Conservation (phyloP, 2,888 invertebrate species). For the Ophioninae sp. region DNA sequence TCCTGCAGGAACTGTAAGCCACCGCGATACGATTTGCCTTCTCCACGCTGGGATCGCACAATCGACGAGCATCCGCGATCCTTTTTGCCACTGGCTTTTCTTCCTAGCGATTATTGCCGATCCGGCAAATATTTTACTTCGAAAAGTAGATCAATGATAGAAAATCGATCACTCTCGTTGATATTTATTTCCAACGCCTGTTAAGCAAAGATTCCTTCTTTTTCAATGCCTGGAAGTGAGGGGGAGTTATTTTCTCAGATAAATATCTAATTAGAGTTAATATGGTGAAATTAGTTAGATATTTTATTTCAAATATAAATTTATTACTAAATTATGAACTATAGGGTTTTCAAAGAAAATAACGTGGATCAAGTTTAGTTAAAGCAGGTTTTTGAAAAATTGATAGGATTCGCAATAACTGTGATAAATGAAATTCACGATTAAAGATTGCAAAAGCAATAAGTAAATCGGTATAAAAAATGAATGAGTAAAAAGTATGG, state of each 20-base stretch:
- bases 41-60: background rate
- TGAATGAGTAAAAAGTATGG: background rate
- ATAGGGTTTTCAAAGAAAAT: no score
- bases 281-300: background rate
- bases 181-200: background rate
- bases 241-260: background rate
- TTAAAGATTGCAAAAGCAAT: background rate
- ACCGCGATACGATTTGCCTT: constrained; percentile 29
- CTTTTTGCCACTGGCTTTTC: background rate
- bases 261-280: background rate
- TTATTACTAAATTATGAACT: no score
- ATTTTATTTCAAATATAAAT: background rate
- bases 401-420: no score
- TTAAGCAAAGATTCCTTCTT: background rate
- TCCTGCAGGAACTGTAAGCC: constrained; percentile 38
- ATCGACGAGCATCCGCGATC: background rate
- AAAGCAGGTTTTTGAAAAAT: no score
- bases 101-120: background rate
- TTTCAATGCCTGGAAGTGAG: background rate
- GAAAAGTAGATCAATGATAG: background rate
- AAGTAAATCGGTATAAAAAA: no score
- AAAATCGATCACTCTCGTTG: background rate
- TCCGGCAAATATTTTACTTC: background rate
- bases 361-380: no score
- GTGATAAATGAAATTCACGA: no score